phyloP scores from a whole-genome alignment of 2,797 vertebrate genomes.

The Cynopterus sphinx region DNA sequence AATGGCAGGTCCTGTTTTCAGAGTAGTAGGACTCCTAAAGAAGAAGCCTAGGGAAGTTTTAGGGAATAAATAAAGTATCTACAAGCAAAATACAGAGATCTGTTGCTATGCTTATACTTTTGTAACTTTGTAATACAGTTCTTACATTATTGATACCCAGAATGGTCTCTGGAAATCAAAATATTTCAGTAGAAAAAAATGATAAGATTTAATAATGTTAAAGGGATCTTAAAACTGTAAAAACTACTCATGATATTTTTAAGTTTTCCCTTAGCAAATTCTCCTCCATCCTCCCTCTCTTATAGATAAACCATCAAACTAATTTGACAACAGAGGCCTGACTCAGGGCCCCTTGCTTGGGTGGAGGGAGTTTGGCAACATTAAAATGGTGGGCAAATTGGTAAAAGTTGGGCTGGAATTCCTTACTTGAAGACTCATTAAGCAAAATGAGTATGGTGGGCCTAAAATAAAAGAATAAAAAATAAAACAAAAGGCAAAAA shows the following conservation, averaged over 20 bases:
- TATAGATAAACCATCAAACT: background rate
- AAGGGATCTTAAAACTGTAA: background rate
- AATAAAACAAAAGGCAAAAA: too few species aligned
- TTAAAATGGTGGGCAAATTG: background rate
- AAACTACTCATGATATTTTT: background rate
- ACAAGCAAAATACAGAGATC: background rate
- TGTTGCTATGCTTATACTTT: background rate
- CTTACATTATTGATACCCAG: background rate
- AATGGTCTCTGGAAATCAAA: background rate
- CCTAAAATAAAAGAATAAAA: background rate
- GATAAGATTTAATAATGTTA: background rate
- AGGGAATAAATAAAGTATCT: background rate
- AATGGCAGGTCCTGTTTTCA: background rate
- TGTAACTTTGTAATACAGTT: background rate
- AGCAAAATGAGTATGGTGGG: background rate
- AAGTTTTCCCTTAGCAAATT: background rate
- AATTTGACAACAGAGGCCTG: background rate
- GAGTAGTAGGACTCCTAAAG: background rate
- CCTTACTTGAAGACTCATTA: background rate
- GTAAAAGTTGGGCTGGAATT: background rate
- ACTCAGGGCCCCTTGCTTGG: background rate
- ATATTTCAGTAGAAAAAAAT: constrained; percentile 2
- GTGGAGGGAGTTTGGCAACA: background rate
- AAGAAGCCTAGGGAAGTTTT: background rate
- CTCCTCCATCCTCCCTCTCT: background rate